Evolutionary conservation across 2,888 invertebrate genomes (phyloP).

Genomic region (Morpho deidamia): DNA sequence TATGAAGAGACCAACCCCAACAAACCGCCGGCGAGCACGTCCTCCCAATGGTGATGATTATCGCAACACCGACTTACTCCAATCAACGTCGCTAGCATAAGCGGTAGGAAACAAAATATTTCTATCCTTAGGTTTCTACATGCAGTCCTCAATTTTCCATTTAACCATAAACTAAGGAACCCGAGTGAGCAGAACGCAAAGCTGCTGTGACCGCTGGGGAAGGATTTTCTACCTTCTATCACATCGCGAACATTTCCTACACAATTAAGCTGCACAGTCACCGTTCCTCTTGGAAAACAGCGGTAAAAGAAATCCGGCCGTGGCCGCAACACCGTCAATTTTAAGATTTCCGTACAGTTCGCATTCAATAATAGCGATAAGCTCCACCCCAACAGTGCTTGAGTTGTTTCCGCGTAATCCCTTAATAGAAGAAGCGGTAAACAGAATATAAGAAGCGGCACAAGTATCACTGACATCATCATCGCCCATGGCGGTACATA

Average conservation of each 20-base stretch:
- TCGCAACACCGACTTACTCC: constrained; percentile 89
- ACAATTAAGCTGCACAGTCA: constrained; percentile 71
- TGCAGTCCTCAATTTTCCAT: constrained; percentile 28
- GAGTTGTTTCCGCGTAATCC: constrained; percentile 34
- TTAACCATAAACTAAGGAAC: constrained; percentile 84
- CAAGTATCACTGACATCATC: constrained; percentile 78
- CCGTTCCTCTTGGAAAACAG: constrained; percentile 86
- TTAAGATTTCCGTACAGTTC: constrained; percentile 79
- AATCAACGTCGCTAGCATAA: constrained; percentile 79
- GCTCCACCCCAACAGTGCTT: constrained; percentile 73
- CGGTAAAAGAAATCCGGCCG: constrained; percentile 90
- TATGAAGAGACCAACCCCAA: constrained; percentile 82
- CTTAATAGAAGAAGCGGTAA: constrained; percentile 45
- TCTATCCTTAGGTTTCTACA: constrained; percentile 75
- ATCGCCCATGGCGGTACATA: constrained; percentile 81
- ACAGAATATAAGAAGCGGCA: constrained; percentile 76
- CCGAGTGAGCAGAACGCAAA: constrained; percentile 87
- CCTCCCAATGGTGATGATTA: constrained; percentile 94
- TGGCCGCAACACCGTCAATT: constrained; percentile 82
- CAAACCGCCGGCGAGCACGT: constrained; percentile 83
- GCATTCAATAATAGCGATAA: constrained; percentile 81
- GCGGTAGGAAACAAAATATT: constrained; percentile 79
- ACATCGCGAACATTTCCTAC: constrained; percentile 79
- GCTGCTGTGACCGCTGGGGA: constrained; percentile 92
- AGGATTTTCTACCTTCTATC: constrained; percentile 89